Percentiles rank a stretch among this genome's conserved stretches.
phyloP scores from a whole-genome alignment of 2,113 vertebrate genomes.

The Psophia crepitans region DNA sequence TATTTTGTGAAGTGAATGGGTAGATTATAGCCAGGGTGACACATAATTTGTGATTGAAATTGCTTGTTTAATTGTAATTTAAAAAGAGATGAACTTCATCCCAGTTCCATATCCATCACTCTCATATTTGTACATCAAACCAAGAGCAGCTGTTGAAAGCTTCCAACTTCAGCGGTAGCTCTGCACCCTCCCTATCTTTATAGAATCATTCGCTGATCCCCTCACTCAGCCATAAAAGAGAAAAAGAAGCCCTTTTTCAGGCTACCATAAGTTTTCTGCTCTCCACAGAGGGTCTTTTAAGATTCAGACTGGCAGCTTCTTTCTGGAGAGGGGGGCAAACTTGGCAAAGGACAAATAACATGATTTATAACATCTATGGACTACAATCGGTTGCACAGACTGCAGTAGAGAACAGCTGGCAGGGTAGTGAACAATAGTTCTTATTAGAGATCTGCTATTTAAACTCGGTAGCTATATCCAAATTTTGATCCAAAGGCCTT shows the following conservation, averaged over 20 bases:
- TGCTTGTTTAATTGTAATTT: conserved; percentile 53
- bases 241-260: not conserved
- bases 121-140: not conserved
- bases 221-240: not conserved
- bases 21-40: conserved; percentile 45
- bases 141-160: conserved; percentile 4
- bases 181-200: not conserved
- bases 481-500: not conserved
- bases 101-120: not conserved
- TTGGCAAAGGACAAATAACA: not conserved
- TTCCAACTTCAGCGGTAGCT: not conserved
- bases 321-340: not conserved
- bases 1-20: conserved; percentile 53
- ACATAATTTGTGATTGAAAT: conserved; percentile 40
- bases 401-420: not conserved
- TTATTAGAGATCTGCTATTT: not conserved
- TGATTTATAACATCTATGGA: conserved; percentile 14
- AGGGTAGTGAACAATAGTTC: not conserved
- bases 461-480: not conserved
- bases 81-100: conserved; percentile 4
- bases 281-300: conserved; percentile 1
- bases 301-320: conserved; percentile 4
- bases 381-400: not conserved
- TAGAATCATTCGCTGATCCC: not conserved
- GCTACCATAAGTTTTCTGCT: not conserved